Evolutionary conservation across 2,888 invertebrate genomes (phyloP).

Genomic region (Adineta ricciae): DNA sequence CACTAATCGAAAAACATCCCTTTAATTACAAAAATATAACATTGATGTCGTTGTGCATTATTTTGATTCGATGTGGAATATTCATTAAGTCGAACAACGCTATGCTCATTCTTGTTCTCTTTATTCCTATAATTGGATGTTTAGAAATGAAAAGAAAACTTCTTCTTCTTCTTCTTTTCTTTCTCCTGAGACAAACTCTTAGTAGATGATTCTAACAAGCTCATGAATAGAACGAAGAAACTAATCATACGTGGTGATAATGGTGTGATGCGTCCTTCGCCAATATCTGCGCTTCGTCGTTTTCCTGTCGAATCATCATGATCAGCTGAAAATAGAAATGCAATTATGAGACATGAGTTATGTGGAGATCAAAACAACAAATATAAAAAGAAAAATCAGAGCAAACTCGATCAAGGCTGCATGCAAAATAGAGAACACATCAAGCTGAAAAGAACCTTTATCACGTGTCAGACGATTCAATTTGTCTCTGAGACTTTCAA

Average conservation of each 20-base stretch:
- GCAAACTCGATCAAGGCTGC: not conserved
- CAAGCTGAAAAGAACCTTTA: not conserved
- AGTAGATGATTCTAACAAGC: not conserved
- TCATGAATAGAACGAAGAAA: not conserved
- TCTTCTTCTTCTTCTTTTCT: not conserved
- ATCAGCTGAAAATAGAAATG: not conserved
- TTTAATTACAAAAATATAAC: too few relatives aligned
- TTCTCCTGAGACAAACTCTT: not conserved
- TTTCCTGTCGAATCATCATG: not conserved
- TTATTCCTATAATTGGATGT: too few relatives aligned
- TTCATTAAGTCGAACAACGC: not conserved
- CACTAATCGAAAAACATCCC: too few relatives aligned
- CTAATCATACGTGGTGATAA: not conserved
- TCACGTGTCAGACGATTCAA: not conserved
- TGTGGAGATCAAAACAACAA: too few relatives aligned
- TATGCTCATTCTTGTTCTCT: too few relatives aligned
- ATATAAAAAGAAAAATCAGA: not conserved
- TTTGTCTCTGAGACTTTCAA: conserved; percentile 17
- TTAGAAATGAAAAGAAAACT: too few relatives aligned
- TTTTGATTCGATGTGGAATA: not conserved
- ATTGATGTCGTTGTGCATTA: too few relatives aligned
- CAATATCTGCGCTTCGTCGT: not conserved
- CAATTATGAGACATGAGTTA: not conserved
- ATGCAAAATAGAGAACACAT: not conserved
- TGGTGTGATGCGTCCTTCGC: not conserved